Evolutionary conservation across 2,888 invertebrate species (phyloP), one percentile per base, ranked within the genome.

Genomic region (Thymelicus sylvestris): DNA sequence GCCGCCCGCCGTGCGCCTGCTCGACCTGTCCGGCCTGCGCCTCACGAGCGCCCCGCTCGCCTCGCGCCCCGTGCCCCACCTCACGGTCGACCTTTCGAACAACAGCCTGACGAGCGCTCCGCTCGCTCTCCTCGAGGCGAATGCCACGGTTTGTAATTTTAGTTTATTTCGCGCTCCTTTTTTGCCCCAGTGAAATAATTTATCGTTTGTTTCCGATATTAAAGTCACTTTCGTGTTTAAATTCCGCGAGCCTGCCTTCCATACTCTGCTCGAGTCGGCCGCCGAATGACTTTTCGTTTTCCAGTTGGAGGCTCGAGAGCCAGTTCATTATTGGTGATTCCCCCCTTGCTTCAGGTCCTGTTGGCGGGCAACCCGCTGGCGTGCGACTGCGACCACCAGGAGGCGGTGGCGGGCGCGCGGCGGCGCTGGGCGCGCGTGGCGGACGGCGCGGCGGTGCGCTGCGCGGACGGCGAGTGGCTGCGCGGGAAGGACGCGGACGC

Each of bases 71-170:
- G 73, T 31, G 7, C 65, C 13, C 64, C 31, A 7, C 24, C 15
- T 60, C 10, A n/a, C 63, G 8, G 44, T 81, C 13, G 78, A 82
- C 57, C 72, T 82, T 1, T 48, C 71, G 6, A 48, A 66, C 41
- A 81, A 80, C 72, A n/a, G 1, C 0, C 68, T 81, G 8, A 59
- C 47, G 1, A 39, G 24, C 0, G 61, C 76, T 8, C 82, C 79
- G 15, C 10, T 52, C 5, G 66, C 55, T 0, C 13, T 77, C 63
- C 65, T 78, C 12, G 15, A 39, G 1, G 62, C 15, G 12, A 74
- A 75, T 41, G n/a, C 71, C 19, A 60, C 41, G 5, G 55, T 55
- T 12, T 24, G 55, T 24, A 24, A 2, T 10, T 19, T 19, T 41
- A 41, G 8, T 52, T 19, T 7, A 19, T n/a, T 52, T 19, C 15